Conservation (phyloP, 2,888 invertebrate genomes). For the Eledone cirrhosa region DNA sequence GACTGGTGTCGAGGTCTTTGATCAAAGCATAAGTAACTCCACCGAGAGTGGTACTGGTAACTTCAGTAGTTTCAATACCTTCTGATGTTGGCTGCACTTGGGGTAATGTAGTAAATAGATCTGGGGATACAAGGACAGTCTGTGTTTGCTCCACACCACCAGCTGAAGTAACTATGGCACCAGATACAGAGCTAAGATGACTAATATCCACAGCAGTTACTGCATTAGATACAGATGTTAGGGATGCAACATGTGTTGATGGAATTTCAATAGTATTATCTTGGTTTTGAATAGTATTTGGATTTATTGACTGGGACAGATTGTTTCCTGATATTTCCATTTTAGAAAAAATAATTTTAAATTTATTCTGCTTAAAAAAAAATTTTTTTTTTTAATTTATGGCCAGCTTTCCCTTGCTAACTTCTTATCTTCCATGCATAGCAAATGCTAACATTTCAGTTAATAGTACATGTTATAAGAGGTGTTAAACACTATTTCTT, state of each 20-base stretch:
- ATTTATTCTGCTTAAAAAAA: too few relatives aligned
- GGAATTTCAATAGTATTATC: conserved; percentile 9
- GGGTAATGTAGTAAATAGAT: conserved; percentile 7
- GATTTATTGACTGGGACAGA: conserved; percentile 6
- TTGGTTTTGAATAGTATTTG: background rate
- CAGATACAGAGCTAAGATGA: background rate
- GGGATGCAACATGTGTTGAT: conserved; percentile 4
- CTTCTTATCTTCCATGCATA: too few relatives aligned
- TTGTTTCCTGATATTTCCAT: conserved; percentile 20
- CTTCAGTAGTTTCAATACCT: conserved; percentile 5
- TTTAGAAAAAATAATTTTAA: background rate
- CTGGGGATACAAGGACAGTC: conserved; percentile 14
- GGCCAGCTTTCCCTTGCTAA: too few relatives aligned
- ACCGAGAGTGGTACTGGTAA: conserved; percentile 14
- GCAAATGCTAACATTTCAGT: too few relatives aligned
- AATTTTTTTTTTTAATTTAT: too few relatives aligned
- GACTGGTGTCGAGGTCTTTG: background rate
- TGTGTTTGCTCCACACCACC: conserved; percentile 17
- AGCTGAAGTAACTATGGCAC: conserved; percentile 6
- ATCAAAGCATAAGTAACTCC: conserved; percentile 24
- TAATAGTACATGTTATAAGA: too few relatives aligned
- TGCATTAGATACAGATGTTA: background rate
- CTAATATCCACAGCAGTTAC: conserved; percentile 14
- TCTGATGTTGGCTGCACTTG: conserved; percentile 12
- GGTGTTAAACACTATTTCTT: too few relatives aligned